These are phyloP conservation scores for Sialis lutaria DNA, from an alignment of 2,888 invertebrate species.

Conservation along the genomic window DNA sequence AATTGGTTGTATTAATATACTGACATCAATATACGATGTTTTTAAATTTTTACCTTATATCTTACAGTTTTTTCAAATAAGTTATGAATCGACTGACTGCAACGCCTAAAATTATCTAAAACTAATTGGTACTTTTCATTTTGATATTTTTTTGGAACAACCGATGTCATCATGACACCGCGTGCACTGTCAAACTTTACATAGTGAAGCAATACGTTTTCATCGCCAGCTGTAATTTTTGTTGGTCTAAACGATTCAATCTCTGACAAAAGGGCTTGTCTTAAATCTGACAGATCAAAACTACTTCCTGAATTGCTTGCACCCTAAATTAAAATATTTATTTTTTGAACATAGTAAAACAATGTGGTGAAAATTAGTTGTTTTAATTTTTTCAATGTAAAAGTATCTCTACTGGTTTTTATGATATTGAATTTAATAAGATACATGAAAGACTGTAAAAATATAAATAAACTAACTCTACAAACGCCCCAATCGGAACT, in stretches of 20 bases:
- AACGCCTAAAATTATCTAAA: conserved; percentile 49
- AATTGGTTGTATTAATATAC: not conserved
- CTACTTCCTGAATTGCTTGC: conserved; percentile 44
- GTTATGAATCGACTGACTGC: conserved; percentile 54
- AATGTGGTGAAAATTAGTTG: no score
- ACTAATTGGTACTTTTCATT: conserved; percentile 36
- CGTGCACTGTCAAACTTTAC: conserved; percentile 53
- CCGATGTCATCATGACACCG: conserved; percentile 51
- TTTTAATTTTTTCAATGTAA: no score
- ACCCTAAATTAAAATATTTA: conserved; percentile 28
- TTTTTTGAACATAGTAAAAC: no score
- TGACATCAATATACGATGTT: not conserved
- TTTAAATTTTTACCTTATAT: conserved; percentile 24
- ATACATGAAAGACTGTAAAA: not conserved
- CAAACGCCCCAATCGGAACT: conserved; percentile 60
- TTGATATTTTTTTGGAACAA: conserved; percentile 22
- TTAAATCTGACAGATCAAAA: conserved; percentile 49
- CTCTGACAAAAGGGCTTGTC: conserved; percentile 54
- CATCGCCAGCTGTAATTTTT: conserved; percentile 46
- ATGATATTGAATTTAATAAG: no score
- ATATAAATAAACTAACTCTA: conserved; percentile 24
- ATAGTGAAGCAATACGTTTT: conserved; percentile 60
- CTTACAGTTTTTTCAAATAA: conserved; percentile 51
- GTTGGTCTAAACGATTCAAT: conserved; percentile 41
- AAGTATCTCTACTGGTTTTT: no score